Conservation (phyloP, 2,113 vertebrate genomes). For the Zootoca vivipara region DNA sequence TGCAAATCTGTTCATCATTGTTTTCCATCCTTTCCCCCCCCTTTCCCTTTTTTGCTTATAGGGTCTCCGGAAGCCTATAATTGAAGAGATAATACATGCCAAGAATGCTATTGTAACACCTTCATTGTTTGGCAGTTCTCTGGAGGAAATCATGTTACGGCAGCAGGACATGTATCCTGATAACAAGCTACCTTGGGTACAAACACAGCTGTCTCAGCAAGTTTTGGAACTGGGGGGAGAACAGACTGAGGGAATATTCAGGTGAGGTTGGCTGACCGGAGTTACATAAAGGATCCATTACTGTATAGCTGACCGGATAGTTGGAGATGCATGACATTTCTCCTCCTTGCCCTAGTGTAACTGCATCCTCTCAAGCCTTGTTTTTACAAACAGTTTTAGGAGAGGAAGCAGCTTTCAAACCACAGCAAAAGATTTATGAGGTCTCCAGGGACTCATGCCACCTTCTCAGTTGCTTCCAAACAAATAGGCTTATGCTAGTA, state of each 20-base stretch:
- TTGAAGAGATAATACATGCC: constrained; percentile 87
- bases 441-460: background rate
- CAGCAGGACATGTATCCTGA: constrained; percentile 85
- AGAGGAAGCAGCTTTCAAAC: background rate
- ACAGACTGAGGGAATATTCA: constrained; percentile 91
- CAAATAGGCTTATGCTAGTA: background rate
- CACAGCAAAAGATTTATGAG: background rate
- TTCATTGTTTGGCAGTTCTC: constrained; percentile 87
- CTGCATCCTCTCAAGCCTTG: background rate
- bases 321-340: background rate
- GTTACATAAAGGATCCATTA: background rate
- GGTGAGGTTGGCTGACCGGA: constrained; percentile 70
- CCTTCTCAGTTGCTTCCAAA: background rate
- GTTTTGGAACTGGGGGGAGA: constrained; percentile 87
- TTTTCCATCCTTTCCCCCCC: background rate
- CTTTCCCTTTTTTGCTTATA: constrained; percentile 52
- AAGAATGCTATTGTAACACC: constrained; percentile 85
- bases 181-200: constrained; percentile 89
- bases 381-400: background rate
- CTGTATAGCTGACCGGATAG: background rate
- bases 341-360: background rate
- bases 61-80: constrained; percentile 88
- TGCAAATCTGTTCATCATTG: background rate
- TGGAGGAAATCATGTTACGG: constrained; percentile 90
- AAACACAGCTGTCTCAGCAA: constrained; percentile 89